A percentile compares a stretch with the other conserved stretches of the same genome.
These are phyloP conservation scores for Hypomecis atomaria DNA, from an alignment of 2,888 invertebrate genomes.

Conservation along the genomic window DNA sequence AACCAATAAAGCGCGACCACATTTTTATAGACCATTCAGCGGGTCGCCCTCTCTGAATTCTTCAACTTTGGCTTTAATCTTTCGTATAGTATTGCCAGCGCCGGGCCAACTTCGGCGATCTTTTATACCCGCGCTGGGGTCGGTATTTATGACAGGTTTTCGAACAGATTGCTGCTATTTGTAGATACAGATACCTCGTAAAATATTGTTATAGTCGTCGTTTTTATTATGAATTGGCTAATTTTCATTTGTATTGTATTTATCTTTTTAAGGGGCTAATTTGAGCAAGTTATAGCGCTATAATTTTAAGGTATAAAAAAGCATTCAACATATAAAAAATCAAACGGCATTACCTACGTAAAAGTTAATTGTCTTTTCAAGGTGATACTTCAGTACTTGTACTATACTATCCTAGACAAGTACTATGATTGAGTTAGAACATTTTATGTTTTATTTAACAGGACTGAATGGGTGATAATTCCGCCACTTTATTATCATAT, in stretches of 20 bases:
- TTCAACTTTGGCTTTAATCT: conserved; percentile 71
- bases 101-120: conserved; percentile 61
- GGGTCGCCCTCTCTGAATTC: conserved; percentile 70
- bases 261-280: no score
- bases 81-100: conserved; percentile 67
- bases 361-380: no score
- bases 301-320: no score
- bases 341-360: no score
- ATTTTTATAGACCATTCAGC: conserved; percentile 71
- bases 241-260: neutral
- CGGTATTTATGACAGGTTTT: conserved; percentile 54
- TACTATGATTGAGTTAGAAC: no score
- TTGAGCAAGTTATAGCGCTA: no score
- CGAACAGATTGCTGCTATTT: conserved; percentile 55
- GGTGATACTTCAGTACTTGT: no score
- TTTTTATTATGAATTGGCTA: conserved; percentile 17
- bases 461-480: no score
- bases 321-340: no score
- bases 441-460: no score
- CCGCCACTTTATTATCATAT: no score
- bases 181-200: conserved; percentile 45
- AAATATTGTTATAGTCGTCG: conserved; percentile 24
- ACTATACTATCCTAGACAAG: no score
- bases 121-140: conserved; percentile 52
- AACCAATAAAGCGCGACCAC: conserved; percentile 69